Conservation (phyloP, 2,888 invertebrate species). For the Physocephala rufipes region DNA sequence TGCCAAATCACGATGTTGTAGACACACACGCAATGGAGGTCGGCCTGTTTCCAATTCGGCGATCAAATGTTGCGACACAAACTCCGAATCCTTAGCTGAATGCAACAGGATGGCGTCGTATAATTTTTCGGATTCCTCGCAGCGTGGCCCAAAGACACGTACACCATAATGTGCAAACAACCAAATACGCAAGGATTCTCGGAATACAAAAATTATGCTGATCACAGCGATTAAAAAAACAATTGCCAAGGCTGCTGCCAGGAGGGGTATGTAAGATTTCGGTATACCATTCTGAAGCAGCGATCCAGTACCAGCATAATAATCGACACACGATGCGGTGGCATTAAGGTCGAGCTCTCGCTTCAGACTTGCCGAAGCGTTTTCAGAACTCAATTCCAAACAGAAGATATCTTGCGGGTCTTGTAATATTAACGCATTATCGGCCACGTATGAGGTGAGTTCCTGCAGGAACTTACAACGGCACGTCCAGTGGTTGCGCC, state of each 20-base stretch:
- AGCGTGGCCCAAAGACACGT: slow-evolving; percentile 78
- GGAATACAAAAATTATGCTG: slow-evolving; percentile 83
- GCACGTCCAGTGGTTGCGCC: slow-evolving; percentile 89
- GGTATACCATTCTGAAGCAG: slow-evolving; percentile 86
- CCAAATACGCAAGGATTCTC: slow-evolving; percentile 87
- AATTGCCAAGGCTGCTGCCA: slow-evolving; percentile 81
- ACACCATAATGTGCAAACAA: slow-evolving; percentile 87
- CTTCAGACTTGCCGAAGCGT: slow-evolving; percentile 65
- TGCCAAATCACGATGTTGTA: slow-evolving; percentile 87
- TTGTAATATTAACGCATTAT: slow-evolving; percentile 82
- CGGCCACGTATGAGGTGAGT: slow-evolving; percentile 82
- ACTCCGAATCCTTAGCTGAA: slow-evolving; percentile 90
- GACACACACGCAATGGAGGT: slow-evolving; percentile 79
- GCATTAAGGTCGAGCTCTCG: slow-evolving; percentile 85
- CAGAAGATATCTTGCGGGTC: slow-evolving; percentile 85
- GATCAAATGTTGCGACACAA: slow-evolving; percentile 85
- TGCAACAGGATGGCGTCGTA: slow-evolving; percentile 94
- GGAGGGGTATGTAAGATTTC: slow-evolving; percentile 82
- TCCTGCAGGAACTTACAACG: slow-evolving; percentile 90
- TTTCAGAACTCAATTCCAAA: slow-evolving; percentile 68
- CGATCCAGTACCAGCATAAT: slow-evolving; percentile 79
- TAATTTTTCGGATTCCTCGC: slow-evolving; percentile 84
- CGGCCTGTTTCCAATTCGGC: slow-evolving; percentile 85
- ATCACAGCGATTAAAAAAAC: slow-evolving; percentile 79
- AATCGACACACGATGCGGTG: slow-evolving; percentile 79